These are phyloP conservation scores for Cygnus olor DNA, from an alignment of 2,797 vertebrate species.

Conservation along the genomic window DNA sequence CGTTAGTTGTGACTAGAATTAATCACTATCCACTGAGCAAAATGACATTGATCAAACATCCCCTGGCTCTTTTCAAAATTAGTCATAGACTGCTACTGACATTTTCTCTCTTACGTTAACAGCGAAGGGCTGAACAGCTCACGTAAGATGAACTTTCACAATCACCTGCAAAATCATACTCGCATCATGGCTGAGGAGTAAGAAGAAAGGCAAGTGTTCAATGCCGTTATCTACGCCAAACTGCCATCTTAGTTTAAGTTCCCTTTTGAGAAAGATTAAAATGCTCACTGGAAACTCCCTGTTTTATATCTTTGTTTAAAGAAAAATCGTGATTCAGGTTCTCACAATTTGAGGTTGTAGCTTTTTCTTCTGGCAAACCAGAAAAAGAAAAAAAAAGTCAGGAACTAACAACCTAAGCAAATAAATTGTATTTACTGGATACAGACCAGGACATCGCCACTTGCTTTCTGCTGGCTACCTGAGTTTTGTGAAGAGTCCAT, in stretches of 20 bases:
- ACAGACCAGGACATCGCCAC: background rate
- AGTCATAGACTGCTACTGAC: background rate
- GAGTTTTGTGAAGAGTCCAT: slow-evolving; percentile 83
- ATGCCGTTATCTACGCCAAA: background rate
- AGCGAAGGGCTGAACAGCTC: background rate
- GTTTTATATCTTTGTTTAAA: background rate
- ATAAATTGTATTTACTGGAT: background rate
- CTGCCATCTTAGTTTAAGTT: background rate
- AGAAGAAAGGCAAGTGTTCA: background rate
- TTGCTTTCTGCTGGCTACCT: slow-evolving; percentile 75
- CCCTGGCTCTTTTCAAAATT: background rate
- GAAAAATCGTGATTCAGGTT: background rate
- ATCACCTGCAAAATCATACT: background rate
- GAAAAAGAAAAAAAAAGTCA: background rate
- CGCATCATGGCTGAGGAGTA: background rate
- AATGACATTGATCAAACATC: background rate
- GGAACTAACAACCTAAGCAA: background rate
- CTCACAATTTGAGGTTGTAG: background rate
- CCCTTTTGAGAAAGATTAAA: background rate
- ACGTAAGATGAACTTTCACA: background rate
- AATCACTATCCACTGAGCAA: background rate
- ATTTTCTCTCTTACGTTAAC: background rate
- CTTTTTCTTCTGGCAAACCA: background rate
- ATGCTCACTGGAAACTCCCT: background rate
- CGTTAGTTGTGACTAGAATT: background rate